phyloP scores from a whole-genome alignment of 2,888 invertebrate genomes.

The Neelides folsomi region DNA sequence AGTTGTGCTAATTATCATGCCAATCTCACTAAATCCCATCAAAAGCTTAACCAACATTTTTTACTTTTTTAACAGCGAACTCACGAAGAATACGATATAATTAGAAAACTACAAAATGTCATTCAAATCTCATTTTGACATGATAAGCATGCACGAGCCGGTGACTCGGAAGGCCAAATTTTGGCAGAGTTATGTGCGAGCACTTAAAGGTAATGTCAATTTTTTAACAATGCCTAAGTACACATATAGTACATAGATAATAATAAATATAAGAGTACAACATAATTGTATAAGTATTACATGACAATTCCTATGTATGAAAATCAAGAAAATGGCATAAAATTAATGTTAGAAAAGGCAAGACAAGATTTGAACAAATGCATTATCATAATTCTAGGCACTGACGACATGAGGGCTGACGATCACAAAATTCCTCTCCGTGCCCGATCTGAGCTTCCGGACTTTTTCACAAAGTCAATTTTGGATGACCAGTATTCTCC shows the following conservation, averaged over 20 bases:
- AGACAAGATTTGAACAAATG: slow-evolving; percentile 3
- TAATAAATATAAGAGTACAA: too few species aligned
- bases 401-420: slow-evolving; percentile 80
- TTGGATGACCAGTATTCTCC: slow-evolving; percentile 58
- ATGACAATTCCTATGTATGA: too few species aligned
- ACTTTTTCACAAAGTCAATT: slow-evolving; percentile 10
- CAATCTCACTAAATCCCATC: too few species aligned
- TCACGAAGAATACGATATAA: too few species aligned
- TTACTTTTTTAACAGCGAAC: too few species aligned
- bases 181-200: slow-evolving; percentile 86
- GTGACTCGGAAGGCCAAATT: slow-evolving; percentile 85
- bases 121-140: slow-evolving; percentile 83
- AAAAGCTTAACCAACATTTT: too few species aligned
- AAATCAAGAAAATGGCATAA: background rate
- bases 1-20: too few species aligned
- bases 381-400: slow-evolving; percentile 48
- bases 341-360: background rate
- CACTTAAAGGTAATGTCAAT: slow-evolving; percentile 62
- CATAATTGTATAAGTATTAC: too few species aligned
- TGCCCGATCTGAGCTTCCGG: slow-evolving; percentile 20
- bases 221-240: too few species aligned
- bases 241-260: too few species aligned
- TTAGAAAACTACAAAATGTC: slow-evolving; percentile 38
- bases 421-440: slow-evolving; percentile 54
- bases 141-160: slow-evolving; percentile 84